phyloP scores from a whole-genome alignment of 2,888 invertebrate species.

The Caenorhabditis zanzibari region DNA sequence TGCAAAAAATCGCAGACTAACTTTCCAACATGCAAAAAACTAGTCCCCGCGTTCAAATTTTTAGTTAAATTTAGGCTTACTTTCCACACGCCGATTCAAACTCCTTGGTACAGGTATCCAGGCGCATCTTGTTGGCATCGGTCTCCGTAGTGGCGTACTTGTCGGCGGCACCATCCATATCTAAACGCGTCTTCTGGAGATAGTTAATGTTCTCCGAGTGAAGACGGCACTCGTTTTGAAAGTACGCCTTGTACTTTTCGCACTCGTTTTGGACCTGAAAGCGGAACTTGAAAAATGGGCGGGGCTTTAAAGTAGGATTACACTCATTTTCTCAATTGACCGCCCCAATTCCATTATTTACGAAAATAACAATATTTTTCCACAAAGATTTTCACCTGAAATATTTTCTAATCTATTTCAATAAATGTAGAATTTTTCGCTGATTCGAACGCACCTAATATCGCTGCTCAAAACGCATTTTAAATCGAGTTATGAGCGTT shows the following conservation, averaged over 20 bases:
- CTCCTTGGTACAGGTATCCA: constrained; percentile 45
- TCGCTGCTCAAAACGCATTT: no score
- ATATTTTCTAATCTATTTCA: no score
- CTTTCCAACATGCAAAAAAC: background rate
- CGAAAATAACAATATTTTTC: no score
- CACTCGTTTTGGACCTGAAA: constrained; percentile 32
- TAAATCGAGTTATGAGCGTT: no score
- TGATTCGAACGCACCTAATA: no score
- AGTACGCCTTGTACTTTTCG: constrained; percentile 46
- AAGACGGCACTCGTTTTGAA: constrained; percentile 27
- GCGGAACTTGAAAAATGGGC: background rate
- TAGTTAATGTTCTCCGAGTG: constrained; percentile 23
- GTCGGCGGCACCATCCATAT: constrained; percentile 41
- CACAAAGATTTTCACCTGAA: no score
- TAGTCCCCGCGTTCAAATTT: background rate
- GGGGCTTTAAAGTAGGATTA: no score
- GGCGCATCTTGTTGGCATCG: constrained; percentile 44
- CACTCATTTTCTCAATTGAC: no score
- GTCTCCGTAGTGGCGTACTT: constrained; percentile 42
- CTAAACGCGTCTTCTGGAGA: constrained; percentile 29
- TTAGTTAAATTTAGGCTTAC: background rate
- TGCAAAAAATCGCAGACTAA: no score
- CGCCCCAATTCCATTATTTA: no score
- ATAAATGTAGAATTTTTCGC: no score
- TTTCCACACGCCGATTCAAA: constrained; percentile 40